Percentiles rank a stretch among this genome's conserved stretches.
phyloP scores from a whole-genome alignment of 2,888 invertebrate species.

The Acronicta leporina region DNA sequence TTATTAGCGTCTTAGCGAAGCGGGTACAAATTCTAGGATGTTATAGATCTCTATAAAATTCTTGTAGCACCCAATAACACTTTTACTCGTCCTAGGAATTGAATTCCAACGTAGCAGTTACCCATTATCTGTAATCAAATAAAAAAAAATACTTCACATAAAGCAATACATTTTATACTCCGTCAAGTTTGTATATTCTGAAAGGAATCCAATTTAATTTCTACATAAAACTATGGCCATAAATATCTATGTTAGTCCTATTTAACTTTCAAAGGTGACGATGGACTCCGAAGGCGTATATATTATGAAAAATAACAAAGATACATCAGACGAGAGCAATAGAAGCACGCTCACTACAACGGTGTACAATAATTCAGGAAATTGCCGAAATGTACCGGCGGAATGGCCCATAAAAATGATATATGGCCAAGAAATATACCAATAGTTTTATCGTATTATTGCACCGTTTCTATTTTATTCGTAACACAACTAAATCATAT shows the following conservation, averaged over 20 bases:
- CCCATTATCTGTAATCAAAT: too few relatives aligned
- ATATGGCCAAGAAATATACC: slow-evolving; percentile 72
- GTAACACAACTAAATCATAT: slow-evolving; percentile 46
- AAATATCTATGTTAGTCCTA: too few relatives aligned
- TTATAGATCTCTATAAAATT: too few relatives aligned
- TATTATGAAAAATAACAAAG: slow-evolving; percentile 31
- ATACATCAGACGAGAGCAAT: slow-evolving; percentile 25
- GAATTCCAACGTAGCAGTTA: too few relatives aligned
- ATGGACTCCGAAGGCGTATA: background rate
- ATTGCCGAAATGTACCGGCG: slow-evolving; percentile 81
- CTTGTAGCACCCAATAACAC: too few relatives aligned
- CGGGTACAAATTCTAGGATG: too few relatives aligned
- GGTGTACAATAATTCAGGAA: slow-evolving; percentile 74
- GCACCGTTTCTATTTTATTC: slow-evolving; percentile 49
- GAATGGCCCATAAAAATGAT: slow-evolving; percentile 86
- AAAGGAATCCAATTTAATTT: background rate
- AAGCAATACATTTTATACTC: too few relatives aligned
- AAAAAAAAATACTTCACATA: too few relatives aligned
- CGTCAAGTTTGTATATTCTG: too few relatives aligned
- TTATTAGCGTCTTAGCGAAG: too few relatives aligned
- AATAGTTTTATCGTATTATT: slow-evolving; percentile 79
- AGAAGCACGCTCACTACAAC: slow-evolving; percentile 37
- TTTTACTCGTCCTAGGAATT: too few relatives aligned
- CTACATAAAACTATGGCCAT: background rate
- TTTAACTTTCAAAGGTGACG: slow-evolving; percentile 3